phyloP scores from a whole-genome alignment of 2,113 vertebrate genomes.

The Odontesthes bonariensis region DNA sequence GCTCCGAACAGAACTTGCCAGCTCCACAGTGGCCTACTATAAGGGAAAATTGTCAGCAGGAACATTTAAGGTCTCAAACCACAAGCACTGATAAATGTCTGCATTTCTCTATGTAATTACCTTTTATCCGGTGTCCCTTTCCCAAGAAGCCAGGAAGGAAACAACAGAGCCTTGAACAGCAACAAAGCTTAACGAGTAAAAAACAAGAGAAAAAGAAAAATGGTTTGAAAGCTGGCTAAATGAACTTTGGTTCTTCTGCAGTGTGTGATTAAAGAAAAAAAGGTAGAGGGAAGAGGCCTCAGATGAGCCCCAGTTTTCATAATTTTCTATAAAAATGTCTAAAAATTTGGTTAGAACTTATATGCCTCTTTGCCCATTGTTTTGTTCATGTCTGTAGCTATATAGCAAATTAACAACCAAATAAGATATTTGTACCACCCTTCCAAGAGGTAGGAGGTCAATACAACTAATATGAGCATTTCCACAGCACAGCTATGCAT shows the following conservation, averaged over 20 bases:
- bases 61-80: conserved; percentile 76
- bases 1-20: conserved; percentile 73
- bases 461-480: no score
- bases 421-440: no score
- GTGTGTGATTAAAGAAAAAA: conserved; percentile 48
- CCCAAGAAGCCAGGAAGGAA: conserved; percentile 66
- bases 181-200: conserved; percentile 34
- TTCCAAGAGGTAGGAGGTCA: no score
- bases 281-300: conserved; percentile 29
- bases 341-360: conserved; percentile 9
- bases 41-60: conserved; percentile 75
- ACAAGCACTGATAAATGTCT: conserved; percentile 77
- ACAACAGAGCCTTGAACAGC: conserved; percentile 50
- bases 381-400: no score
- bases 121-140: conserved; percentile 74
- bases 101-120: conserved; percentile 75
- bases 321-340: conserved; percentile 24
- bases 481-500: no score
- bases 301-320: conserved; percentile 64
- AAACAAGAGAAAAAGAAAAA: conserved; percentile 31
- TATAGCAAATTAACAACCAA: no score
- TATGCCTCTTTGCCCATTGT: no score
- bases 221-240: conserved; percentile 36
- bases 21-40: conserved; percentile 77
- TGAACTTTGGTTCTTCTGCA: conserved; percentile 49